phyloP scores from a whole-genome alignment of 2,888 invertebrate genomes.

The Troides helena region DNA sequence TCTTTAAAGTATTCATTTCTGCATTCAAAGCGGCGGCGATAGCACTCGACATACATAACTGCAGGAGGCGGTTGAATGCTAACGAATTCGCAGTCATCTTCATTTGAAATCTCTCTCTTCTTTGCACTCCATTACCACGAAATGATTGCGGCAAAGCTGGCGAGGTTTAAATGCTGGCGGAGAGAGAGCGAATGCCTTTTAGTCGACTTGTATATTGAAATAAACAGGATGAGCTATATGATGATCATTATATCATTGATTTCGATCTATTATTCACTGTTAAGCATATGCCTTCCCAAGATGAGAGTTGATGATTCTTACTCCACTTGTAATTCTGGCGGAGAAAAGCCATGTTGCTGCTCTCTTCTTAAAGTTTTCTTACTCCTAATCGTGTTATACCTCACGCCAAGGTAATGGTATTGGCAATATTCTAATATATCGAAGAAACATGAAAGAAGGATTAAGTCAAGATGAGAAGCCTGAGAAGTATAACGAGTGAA shows the following conservation, averaged over 20 bases:
- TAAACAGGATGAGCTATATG: neutral
- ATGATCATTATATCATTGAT: neutral
- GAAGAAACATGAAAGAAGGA: too few species aligned
- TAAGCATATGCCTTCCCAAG: too few species aligned
- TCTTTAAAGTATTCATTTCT: neutral
- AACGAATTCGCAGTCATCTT: constrained; percentile 18
- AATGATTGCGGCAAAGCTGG: constrained; percentile 4
- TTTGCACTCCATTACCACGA: constrained; percentile 24
- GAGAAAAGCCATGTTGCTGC: too few species aligned
- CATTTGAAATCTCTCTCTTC: constrained; percentile 16
- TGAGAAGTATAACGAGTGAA: too few species aligned
- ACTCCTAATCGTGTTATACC: too few species aligned
- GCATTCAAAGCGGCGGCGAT: constrained; percentile 10
- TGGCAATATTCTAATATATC: too few species aligned
- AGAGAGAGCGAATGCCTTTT: neutral
- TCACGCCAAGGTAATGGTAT: too few species aligned
- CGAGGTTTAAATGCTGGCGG: neutral
- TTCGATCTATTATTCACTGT: too few species aligned
- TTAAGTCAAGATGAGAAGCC: too few species aligned
- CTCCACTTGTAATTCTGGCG: too few species aligned
- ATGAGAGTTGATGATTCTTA: too few species aligned
- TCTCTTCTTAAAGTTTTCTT: too few species aligned
- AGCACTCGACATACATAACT: constrained; percentile 23
- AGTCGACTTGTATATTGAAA: neutral
- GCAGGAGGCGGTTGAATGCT: constrained; percentile 11